Percentiles rank a stretch among this genome's conserved stretches.
phyloP scores from a whole-genome alignment of 1,140 invertebrate genomes.

The Musca vetustissima region DNA sequence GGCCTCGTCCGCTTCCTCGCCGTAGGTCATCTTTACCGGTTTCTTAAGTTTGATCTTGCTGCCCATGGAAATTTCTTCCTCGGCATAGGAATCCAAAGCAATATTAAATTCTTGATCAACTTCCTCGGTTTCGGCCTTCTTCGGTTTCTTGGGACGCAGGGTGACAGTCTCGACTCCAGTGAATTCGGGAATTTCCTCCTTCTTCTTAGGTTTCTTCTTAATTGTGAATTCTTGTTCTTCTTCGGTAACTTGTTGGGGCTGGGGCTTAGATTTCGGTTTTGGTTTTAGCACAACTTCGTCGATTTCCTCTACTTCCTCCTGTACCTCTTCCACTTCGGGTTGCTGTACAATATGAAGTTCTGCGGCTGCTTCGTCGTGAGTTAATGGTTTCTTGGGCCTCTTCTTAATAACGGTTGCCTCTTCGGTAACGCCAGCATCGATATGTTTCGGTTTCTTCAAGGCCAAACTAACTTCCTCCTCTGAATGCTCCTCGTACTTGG shows the following conservation, averaged over 20 bases:
- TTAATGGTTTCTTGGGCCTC: constrained; percentile 45
- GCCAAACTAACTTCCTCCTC: constrained; percentile 51
- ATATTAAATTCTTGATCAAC: constrained; percentile 86
- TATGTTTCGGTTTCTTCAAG: constrained; percentile 53
- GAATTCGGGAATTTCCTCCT: constrained; percentile 67
- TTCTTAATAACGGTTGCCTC: constrained; percentile 51
- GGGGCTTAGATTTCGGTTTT: constrained; percentile 33
- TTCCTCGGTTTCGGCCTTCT: constrained; percentile 74
- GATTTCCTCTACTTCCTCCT: constrained; percentile 52
- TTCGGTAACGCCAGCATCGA: constrained; percentile 54
- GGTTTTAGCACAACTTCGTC: constrained; percentile 52
- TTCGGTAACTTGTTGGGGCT: constrained; percentile 61
- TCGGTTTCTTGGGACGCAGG: constrained; percentile 63
- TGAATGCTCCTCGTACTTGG: constrained; percentile 46
- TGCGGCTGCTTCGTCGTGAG: constrained; percentile 43
- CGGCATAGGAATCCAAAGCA: constrained; percentile 77
- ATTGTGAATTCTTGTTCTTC: constrained; percentile 72
- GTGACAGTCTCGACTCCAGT: constrained; percentile 73
- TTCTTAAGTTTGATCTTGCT: constrained; percentile 77
- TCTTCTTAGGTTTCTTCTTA: constrained; percentile 63
- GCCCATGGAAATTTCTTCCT: constrained; percentile 83
- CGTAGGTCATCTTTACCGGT: constrained; percentile 69
- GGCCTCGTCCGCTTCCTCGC: constrained; percentile 71
- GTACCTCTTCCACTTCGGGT: constrained; percentile 51
- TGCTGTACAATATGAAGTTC: constrained; percentile 49